Conservation (phyloP, 2,113 vertebrate species). For the Phainopepla nitens region DNA sequence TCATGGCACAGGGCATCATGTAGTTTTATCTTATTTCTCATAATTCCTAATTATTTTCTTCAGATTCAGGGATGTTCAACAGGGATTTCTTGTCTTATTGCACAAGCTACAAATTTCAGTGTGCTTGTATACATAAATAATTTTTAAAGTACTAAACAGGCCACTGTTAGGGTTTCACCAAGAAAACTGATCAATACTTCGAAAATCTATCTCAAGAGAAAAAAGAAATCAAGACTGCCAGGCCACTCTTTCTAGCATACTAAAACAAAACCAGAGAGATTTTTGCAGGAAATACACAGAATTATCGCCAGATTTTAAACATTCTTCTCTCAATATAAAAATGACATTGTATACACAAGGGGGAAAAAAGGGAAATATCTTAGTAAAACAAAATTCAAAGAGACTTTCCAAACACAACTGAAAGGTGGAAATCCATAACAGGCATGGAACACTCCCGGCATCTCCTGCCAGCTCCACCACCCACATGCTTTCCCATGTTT, state of each 20-base stretch:
- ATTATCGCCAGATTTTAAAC: not conserved
- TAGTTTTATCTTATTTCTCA: not conserved
- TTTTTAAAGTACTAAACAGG: not conserved
- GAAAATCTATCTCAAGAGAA: not conserved
- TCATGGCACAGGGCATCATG: not conserved
- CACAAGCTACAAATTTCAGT: not conserved
- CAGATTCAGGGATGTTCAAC: not conserved
- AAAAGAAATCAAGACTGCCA: not conserved
- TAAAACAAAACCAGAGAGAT: not conserved
- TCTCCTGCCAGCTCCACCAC: not conserved
- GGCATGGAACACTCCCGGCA: not conserved
- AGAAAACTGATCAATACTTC: not conserved
- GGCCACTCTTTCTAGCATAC: not conserved
- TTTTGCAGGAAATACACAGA: not conserved
- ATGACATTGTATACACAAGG: rapidly evolving
- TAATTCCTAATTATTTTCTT: not conserved
- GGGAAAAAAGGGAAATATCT: not conserved
- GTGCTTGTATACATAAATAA: not conserved
- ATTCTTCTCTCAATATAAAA: not conserved
- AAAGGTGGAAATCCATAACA: not conserved
- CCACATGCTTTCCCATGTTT: not conserved
- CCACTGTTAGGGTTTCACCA: not conserved
- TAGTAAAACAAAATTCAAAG: not conserved
- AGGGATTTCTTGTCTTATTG: not conserved
- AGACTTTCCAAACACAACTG: not conserved